Percentiles rank a stretch among this genome's conserved stretches.
Conservation (phyloP, 2,888 invertebrate species). For the Resseliella maxima region DNA sequence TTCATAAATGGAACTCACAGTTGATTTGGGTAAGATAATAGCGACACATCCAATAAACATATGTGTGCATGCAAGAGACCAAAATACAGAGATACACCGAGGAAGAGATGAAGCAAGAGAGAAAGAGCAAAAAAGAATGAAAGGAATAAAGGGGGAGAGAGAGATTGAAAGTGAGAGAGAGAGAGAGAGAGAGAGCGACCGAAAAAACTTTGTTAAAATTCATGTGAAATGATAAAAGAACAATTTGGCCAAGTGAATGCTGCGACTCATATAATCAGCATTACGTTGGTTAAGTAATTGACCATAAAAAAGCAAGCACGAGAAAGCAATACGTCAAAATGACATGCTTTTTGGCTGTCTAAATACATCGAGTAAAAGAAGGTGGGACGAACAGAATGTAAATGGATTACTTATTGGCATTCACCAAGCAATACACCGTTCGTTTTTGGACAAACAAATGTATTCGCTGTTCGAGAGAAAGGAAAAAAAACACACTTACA, state of each 20-base stretch:
- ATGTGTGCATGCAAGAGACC: background rate
- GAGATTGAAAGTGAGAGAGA: background rate
- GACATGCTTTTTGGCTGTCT: background rate
- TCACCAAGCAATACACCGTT: background rate
- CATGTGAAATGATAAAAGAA: conserved; percentile 34
- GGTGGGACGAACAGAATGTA: conserved; percentile 14
- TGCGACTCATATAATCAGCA: conserved; percentile 49
- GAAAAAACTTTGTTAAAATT: conserved; percentile 7
- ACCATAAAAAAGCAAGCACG: conserved; percentile 25
- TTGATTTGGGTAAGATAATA: background rate
- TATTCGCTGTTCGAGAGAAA: background rate
- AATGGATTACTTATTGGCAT: conserved; percentile 41
- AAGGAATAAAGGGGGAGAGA: background rate
- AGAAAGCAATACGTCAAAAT: conserved; percentile 14
- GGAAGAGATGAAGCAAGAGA: too few species aligned
- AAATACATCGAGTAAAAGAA: background rate
- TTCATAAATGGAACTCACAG: background rate
- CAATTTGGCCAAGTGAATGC: background rate
- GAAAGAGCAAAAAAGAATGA: too few species aligned
- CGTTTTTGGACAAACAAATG: too few species aligned
- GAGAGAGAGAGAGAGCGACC: background rate
- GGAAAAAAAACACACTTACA: background rate
- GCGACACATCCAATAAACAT: background rate
- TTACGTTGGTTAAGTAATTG: conserved; percentile 40
- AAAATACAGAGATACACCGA: too few species aligned